Evolutionary conservation across 2,797 vertebrate species (phyloP), one percentile per base, ranked within the genome.

Genomic region (Chaetodon trifasciatus): DNA sequence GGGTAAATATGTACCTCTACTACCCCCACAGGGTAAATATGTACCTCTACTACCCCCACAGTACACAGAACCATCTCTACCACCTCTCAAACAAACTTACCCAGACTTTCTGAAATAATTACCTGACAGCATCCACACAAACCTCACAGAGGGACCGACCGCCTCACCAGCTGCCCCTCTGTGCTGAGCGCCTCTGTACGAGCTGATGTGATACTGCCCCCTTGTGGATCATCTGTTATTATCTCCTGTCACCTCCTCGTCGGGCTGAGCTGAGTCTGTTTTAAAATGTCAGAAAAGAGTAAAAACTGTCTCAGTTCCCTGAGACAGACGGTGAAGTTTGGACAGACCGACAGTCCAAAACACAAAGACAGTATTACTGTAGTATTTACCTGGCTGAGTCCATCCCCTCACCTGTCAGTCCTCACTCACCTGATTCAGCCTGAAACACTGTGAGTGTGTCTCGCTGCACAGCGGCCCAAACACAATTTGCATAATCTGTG

Each of bases 131-230:
- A 6, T 16, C 23, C 8, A n/a, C 13, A 28, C 11, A 24, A 19
- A 7, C 8, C 16, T 17, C 37, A 3, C 39, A 15, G 10, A 55
- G 50, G 39, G 19, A 73, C 39, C 23, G 4, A 37, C 2, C 0
- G 23, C 10, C 55, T 19, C 37, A n/a, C 0, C 21, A 21, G 10
- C 32, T 64, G 17, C 35, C 42, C 32, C 62, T 11, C n/a, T 16
- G 3, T n/a, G 40, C 47, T 53, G 16, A 15, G 3, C 23, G 66
- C 28, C 28, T 32, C 28, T 5, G 8, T 3, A 28, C n/a, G 24
- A 78, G 28, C 0, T 46, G 12, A 58, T 46, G 50, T 16, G 5
- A 76, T 24, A 6, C 71, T 84, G 87, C 84, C 81, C 70, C 4
- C 89, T 73, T 40, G 76, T 81, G 89, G 87, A 55, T 6, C 21